A percentile compares a stretch with the other conserved stretches of the same genome.
Evolutionary conservation across 2,797 vertebrate genomes (phyloP).

Genomic region (Mormyrops boulengeri): DNA sequence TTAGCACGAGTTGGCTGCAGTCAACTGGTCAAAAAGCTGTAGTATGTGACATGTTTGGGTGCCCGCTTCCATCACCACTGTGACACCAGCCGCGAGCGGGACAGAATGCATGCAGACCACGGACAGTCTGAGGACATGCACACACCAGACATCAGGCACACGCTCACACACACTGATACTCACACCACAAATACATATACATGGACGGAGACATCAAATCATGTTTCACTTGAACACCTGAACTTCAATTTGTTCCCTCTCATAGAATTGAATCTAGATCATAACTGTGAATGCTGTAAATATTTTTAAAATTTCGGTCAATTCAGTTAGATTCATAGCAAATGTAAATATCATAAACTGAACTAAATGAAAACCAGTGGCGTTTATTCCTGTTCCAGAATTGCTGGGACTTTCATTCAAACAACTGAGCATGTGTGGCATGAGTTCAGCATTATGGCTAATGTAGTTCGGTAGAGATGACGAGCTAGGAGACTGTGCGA

Average conservation of each 20-base stretch:
- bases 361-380: not conserved
- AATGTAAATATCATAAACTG: constrained; percentile 14
- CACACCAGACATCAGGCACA: constrained; percentile 44
- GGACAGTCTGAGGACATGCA: constrained; percentile 38
- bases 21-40: not conserved
- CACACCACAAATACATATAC: constrained; percentile 17
- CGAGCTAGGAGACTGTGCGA: constrained; percentile 36
- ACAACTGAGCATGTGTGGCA: constrained; percentile 39
- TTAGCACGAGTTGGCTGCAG: not conserved
- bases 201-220: constrained; percentile 55
- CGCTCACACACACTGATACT: constrained; percentile 48
- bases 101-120: constrained; percentile 57
- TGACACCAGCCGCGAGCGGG: constrained; percentile 68
- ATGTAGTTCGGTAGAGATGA: constrained; percentile 46
- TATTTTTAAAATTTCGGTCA: constrained; percentile 33
- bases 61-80: constrained; percentile 54
- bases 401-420: constrained; percentile 45
- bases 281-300: constrained; percentile 35
- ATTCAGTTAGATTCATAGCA: not conserved
- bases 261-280: constrained; percentile 41
- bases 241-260: constrained; percentile 27
- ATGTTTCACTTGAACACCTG: constrained; percentile 39
- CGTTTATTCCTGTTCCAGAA: constrained; percentile 10
- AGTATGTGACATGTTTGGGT: not conserved
- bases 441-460: constrained; percentile 48